Evolutionary conservation across 2,888 invertebrate genomes (phyloP), one percentile per base, ranked within the genome.

Genomic region (Merodon equestris): DNA sequence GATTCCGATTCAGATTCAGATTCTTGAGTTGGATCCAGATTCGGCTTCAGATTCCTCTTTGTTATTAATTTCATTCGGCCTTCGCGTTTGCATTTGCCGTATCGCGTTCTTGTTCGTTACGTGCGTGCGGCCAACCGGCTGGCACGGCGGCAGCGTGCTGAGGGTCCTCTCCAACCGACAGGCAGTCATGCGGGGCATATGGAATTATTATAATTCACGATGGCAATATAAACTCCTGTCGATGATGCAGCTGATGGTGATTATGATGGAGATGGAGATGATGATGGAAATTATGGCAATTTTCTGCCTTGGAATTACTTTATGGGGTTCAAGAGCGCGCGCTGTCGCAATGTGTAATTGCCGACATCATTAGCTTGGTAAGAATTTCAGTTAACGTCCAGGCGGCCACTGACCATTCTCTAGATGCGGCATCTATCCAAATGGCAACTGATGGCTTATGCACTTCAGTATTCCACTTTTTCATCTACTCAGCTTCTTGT

Each of bases 141-240:
- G 27, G 27, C 68, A 48, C 44, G 48, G 48, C 36, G 18, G 48
- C 47, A n/a, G 17, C 47, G 38, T 38, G 50, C 67, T 44, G 58
- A 58, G 63, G 68, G 58, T 79, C 63, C 54, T 42, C 51, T n/a
- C 38, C 42, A 77, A 60, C 56, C 74, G 27, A 60, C 68, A 68
- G 68, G 68, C 40, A 7, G 73, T 60, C 73, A 74, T 74, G 58
- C 68, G 68, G 68, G 68, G 63, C 79, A 74, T 74, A 74, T 79
- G 74, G 79, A 79, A 79, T 79, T 79, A 79, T 79, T 79, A 79
- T 79, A 79, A 79, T 79, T 79, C 79, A 79, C 79, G 79, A 74
- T 51, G 70, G 68, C 74, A 74, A 68, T 74, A 79, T 79, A 79
- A 79, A 79, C 68, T 79, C 63, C 74, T 68, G 79, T 68, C 74